Evolutionary conservation across 2,888 invertebrate genomes (phyloP), one percentile per base, ranked within the genome.

Genomic region (Dryobota labecula): DNA sequence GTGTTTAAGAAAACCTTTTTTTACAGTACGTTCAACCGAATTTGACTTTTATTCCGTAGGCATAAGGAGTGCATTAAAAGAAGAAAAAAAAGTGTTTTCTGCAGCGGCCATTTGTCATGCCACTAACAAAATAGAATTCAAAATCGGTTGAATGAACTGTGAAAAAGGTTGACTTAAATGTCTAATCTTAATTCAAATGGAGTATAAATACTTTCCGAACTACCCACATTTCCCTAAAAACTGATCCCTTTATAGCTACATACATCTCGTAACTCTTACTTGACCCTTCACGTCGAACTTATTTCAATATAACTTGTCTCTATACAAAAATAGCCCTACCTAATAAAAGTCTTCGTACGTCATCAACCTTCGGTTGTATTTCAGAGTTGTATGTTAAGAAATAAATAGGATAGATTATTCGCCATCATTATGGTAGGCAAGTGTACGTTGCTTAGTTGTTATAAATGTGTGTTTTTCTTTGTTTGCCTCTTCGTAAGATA

Each of bases 331-430:
- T 76, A 66, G 60, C 33, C 47, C 2, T 6, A 61, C 45, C 38
- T 38, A 41, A 43, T 33, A 65, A 51, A 51, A 49, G 11, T 54
- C 36, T 71, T 49, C 41, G 60, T 70, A 68, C 77, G 67, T 71
- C 67, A 65, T 45, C 61, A 53, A 63, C 49, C 53, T 36, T 47
- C n/a, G 30, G 33, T 47, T 38, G 33, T 70, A 56, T 61, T 72
- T 51, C 56, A 63, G 33, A 51, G 51, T 62, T 76, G 68, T 78
- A 78, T 68, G 1, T 70, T 30, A 20, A 30, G 41, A 56, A 62
- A 79, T 68, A 83, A 61, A 70, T 73, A 73, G 9, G 27, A 56
- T 27, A 78, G 51, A 82, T 67, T 67, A 70, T 64, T 71, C 41
- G 33, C 56, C 53, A 65, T 76, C 20, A 73, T 43, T 43, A 61